These are phyloP conservation scores for Pangasianodon gigas DNA, from an alignment of 2,113 vertebrate genomes.

Conservation along the genomic window DNA sequence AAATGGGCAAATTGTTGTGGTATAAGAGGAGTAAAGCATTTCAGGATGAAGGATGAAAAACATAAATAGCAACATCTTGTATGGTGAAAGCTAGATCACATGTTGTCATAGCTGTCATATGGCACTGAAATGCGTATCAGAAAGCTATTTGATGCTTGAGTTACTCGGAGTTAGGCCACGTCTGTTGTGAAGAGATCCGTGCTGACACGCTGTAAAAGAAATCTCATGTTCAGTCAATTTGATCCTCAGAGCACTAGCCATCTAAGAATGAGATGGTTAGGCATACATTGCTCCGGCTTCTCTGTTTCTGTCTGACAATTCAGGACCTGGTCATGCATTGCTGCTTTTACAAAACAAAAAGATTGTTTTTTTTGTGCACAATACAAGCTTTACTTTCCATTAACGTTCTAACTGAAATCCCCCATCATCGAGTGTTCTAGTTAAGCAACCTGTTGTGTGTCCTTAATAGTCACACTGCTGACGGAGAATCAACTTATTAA, in stretches of 20 bases:
- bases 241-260: background rate
- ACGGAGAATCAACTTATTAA: background rate
- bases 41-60: background rate
- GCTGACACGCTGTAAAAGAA: slow-evolving; percentile 18
- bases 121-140: background rate
- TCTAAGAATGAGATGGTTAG: background rate
- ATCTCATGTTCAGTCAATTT: background rate
- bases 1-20: background rate
- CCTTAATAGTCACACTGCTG: background rate
- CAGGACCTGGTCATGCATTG: background rate
- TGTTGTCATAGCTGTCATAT: background rate
- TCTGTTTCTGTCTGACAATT: background rate
- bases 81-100: slow-evolving; percentile 9
- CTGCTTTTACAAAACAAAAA: background rate
- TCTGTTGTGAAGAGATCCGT: slow-evolving; percentile 2
- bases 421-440: background rate
- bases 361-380: background rate
- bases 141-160: slow-evolving; percentile 26
- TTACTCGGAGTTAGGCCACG: background rate
- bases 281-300: background rate
- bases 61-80: background rate
- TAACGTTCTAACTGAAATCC: background rate
- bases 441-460: background rate
- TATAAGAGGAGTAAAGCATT: background rate
- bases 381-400: background rate